A percentile compares a stretch with the other conserved stretches of the same genome.
Evolutionary conservation across 1,140 invertebrate genomes (phyloP).

Genomic region (Drosophila bocki): DNA sequence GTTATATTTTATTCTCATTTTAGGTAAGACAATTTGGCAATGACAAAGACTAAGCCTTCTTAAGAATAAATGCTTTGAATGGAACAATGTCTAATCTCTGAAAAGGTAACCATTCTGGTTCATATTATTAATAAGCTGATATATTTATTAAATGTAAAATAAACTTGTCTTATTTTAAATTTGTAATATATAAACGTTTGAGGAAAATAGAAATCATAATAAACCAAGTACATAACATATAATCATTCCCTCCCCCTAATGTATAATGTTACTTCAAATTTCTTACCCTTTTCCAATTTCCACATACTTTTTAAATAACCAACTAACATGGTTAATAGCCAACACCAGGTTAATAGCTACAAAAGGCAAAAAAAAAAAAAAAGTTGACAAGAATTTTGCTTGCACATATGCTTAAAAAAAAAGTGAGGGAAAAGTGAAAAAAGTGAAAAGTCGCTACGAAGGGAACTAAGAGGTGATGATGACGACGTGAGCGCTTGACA

Average conservation of each 20-base stretch:
- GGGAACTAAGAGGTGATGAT: conserved; percentile 24
- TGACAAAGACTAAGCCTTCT: no score
- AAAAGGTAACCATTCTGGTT: neutral
- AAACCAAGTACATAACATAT: neutral
- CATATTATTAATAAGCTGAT: neutral
- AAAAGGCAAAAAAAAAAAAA: conserved; percentile 18
- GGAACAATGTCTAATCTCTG: neutral
- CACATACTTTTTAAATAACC: conserved; percentile 5
- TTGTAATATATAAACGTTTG: neutral
- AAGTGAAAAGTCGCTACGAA: conserved; percentile 2
- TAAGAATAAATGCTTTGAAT: neutral
- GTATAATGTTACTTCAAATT: neutral
- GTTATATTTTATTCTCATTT: conserved; percentile 14
- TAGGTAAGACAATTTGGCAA: conserved; percentile 20
- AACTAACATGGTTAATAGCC: conserved; percentile 33
- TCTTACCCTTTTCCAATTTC: neutral
- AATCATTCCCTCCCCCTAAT: neutral
- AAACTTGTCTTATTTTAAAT: neutral
- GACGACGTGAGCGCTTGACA: conserved; percentile 50
- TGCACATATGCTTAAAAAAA: conserved; percentile 39
- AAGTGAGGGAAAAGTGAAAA: conserved; percentile 18
- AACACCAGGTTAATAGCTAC: conserved; percentile 2
- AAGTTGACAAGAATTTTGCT: conserved; percentile 28
- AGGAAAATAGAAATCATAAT: no score
- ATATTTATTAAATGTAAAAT: neutral